Conservation (phyloP, 2,113 vertebrate species). For the Amazona vittata region DNA sequence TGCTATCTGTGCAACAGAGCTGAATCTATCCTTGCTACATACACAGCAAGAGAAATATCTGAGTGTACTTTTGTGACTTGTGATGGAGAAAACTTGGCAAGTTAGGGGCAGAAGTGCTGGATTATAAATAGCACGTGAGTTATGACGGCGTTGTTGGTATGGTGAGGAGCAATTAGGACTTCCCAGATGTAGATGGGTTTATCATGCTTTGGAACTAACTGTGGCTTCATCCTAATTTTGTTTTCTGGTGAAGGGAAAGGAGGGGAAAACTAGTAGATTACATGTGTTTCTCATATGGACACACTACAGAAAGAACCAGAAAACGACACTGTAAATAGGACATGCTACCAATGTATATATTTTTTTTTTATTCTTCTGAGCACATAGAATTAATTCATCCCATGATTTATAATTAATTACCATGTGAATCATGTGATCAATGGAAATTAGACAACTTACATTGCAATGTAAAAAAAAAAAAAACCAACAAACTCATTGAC, state of each 20-base stretch:
- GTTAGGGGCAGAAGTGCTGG: not conserved
- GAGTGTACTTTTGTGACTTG: not conserved
- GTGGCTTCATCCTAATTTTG: not conserved
- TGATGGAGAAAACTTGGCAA: not conserved
- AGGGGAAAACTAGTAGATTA: not conserved
- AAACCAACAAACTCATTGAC: fast-evolving
- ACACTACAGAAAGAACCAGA: not conserved
- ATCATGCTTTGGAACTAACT: not conserved
- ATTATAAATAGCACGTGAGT: not conserved
- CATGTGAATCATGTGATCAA: not conserved
- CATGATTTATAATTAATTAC: not conserved
- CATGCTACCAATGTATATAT: too few species aligned
- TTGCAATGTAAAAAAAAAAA: not conserved
- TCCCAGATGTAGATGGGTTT: not conserved
- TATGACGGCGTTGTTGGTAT: not conserved
- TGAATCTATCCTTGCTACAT: not conserved
- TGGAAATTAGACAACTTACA: not conserved
- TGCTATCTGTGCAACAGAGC: not conserved
- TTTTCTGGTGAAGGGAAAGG: fast-evolving
- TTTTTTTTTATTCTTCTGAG: not conserved
- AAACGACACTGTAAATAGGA: not conserved
- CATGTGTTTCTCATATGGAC: not conserved
- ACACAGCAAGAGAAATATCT: not conserved
- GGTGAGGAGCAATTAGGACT: not conserved
- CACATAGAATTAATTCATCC: not conserved